Evolutionary conservation across 1,140 invertebrate genomes (phyloP).

Genomic region (Periplaneta americana): DNA sequence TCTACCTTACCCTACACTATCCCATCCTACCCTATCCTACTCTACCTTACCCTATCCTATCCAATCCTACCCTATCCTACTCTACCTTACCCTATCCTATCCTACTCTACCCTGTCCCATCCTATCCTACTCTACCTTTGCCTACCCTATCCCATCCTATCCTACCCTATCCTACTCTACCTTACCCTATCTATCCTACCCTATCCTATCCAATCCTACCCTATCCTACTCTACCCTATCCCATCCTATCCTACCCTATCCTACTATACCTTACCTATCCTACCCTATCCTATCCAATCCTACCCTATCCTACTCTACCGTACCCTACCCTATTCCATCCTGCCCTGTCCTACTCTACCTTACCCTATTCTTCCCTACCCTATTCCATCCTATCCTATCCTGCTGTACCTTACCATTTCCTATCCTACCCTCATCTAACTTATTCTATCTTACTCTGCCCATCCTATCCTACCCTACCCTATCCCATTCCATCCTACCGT

Average conservation of each 20-base stretch:
- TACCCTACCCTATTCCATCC: no score
- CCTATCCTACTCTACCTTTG: background rate
- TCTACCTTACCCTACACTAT: no score
- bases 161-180: background rate
- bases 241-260: background rate
- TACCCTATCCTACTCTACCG: no score
- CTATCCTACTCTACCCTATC: no score
- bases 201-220: background rate
- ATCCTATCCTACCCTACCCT: background rate
- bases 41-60: background rate
- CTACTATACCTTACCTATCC: background rate
- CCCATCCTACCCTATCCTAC: background rate
- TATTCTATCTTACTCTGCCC: background rate
- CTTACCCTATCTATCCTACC: no score
- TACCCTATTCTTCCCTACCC: background rate
- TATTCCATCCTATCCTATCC: background rate
- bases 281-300: no score
- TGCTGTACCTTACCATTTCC: background rate
- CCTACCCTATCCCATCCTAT: background rate
- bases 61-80: background rate
- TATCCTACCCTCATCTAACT: background rate
- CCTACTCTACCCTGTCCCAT: background rate
- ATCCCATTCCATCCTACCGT: background rate
- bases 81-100: background rate
- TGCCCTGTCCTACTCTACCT: background rate